Conservation (phyloP, 2,113 vertebrate species). For the Myotis brandtii region DNA sequence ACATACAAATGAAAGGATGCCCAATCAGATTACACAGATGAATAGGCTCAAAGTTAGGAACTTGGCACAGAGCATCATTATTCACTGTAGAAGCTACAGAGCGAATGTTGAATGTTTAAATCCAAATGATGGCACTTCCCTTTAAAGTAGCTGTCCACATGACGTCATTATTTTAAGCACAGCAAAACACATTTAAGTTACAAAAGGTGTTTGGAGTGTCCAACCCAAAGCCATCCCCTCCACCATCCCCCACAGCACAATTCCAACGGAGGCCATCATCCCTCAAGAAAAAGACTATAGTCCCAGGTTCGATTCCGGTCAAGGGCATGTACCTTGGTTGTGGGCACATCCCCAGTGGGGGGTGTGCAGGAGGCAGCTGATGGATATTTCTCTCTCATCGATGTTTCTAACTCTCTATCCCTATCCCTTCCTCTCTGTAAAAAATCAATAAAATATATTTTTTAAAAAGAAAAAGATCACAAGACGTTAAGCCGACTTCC, state of each 20-base stretch:
- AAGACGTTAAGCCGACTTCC: neutral
- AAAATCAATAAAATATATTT: too few relatives aligned
- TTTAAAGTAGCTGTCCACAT: neutral
- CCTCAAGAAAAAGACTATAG: neutral
- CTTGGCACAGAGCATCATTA: neutral
- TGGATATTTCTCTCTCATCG: too few relatives aligned
- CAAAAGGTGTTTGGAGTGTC: constrained; percentile 44
- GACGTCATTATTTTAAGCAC: constrained; percentile 55
- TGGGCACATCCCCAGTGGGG: neutral
- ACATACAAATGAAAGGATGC: neutral
- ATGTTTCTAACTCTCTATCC: too few relatives aligned
- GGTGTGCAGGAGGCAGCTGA: too few relatives aligned
- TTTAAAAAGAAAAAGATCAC: neutral
- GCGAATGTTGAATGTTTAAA: neutral
- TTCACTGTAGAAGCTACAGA: neutral
- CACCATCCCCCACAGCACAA: constrained; percentile 33
- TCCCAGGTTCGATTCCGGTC: too few relatives aligned
- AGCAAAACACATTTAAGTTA: constrained; percentile 49
- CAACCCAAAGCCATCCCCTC: constrained; percentile 42
- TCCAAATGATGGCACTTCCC: constrained; percentile 1
- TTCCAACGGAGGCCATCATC: neutral
- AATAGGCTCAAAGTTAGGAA: constrained; percentile 32
- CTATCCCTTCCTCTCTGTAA: too few relatives aligned
- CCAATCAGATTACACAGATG: neutral
- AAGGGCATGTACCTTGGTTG: too few relatives aligned